Conservation (phyloP, 64 coral and sea anemone species). For the Astreopora myriophthalma region DNA sequence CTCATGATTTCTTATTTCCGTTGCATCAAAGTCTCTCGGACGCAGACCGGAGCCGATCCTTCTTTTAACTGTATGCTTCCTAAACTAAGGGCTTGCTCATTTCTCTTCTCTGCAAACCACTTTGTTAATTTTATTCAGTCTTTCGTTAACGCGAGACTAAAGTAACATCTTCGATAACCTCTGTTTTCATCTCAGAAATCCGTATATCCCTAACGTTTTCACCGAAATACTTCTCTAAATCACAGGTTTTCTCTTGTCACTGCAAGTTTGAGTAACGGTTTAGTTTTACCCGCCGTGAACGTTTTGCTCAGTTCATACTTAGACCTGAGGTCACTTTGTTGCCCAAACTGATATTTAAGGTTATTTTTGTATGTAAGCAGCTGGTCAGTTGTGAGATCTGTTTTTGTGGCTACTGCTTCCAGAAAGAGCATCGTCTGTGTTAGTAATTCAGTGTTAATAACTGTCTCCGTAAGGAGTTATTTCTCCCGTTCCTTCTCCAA, state of each 20-base stretch:
- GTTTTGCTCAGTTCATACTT: background rate
- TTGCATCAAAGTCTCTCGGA: background rate
- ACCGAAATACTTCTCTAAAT: background rate
- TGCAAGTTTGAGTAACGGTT: background rate
- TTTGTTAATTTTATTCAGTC: background rate
- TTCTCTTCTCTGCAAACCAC: background rate
- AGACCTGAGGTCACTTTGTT: background rate
- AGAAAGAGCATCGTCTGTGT: no score
- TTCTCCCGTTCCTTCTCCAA: no score
- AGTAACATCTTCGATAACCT: background rate
- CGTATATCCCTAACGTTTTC: background rate
- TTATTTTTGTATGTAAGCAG: background rate
- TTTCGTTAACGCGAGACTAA: background rate
- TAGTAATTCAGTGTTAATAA: no score
- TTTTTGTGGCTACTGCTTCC: no score
- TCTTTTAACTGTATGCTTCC: background rate
- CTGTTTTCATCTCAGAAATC: background rate
- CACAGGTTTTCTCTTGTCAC: background rate
- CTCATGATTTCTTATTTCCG: background rate
- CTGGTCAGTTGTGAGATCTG: background rate
- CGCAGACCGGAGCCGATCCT: background rate
- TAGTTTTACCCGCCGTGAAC: no score
- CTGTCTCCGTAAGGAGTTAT: no score
- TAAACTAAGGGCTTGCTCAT: background rate
- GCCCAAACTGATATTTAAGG: background rate